Percentiles rank a stretch among this genome's conserved stretches.
Evolutionary conservation across 35 echinoderm and acorn worm genomes (phyloP).

Genomic region (Eucidaris tribuloides): DNA sequence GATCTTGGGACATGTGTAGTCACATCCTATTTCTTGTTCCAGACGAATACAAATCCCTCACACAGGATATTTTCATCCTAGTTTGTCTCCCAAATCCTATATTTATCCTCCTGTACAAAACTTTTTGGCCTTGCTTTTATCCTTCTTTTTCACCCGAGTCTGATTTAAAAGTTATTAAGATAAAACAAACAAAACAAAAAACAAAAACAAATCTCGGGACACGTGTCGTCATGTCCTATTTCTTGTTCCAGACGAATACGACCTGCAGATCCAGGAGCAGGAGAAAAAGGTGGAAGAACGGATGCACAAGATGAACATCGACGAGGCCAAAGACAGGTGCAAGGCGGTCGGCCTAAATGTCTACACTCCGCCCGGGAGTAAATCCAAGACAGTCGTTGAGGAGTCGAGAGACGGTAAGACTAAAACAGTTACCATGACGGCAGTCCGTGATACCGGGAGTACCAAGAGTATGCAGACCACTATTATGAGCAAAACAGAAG

Average conservation of each 20-base stretch:
- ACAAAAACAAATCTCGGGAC: too few relatives aligned
- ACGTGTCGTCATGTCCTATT: too few relatives aligned
- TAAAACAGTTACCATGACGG: not conserved
- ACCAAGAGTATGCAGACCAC: conserved; percentile 17
- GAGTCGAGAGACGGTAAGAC: conserved; percentile 6
- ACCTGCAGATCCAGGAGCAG: not conserved
- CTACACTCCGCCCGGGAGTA: not conserved
- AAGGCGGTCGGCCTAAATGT: conserved; percentile 15
- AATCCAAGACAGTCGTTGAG: not conserved
- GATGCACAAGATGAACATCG: conserved; percentile 16
- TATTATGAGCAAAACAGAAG: conserved; percentile 28
- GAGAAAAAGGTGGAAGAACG: not conserved
- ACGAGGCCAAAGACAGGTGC: not conserved
- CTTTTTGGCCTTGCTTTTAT: too few relatives aligned
- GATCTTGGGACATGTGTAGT: too few relatives aligned
- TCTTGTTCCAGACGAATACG: not conserved
- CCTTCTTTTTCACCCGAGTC: too few relatives aligned
- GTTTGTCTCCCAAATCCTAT: too few relatives aligned
- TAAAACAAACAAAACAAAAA: too few relatives aligned
- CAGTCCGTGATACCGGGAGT: not conserved
- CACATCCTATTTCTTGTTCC: too few relatives aligned
- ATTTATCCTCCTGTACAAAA: too few relatives aligned
- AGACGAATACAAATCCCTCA: too few relatives aligned
- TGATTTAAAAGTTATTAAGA: too few relatives aligned
- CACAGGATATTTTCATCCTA: too few relatives aligned